phyloP scores from a whole-genome alignment of 1,140 invertebrate genomes.

The Dendrolimus punctatus region DNA sequence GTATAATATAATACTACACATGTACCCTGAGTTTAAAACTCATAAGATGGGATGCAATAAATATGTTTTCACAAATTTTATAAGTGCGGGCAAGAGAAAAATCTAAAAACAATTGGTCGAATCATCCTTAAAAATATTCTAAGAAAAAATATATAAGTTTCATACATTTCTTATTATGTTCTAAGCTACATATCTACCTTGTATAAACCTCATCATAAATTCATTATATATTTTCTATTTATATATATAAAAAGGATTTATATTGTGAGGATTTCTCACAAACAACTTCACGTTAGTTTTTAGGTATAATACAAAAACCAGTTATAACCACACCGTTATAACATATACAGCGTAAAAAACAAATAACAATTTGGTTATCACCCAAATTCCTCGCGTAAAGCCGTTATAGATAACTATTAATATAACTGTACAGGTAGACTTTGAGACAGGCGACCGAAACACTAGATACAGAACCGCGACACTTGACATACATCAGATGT shows the following conservation, averaged over 20 bases:
- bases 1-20: slow-evolving; percentile 40
- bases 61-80: slow-evolving; percentile 1
- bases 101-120: slow-evolving; percentile 52
- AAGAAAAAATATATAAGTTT: too few relatives aligned
- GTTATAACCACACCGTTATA: not conserved
- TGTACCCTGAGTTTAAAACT: slow-evolving; percentile 64
- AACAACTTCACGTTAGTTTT: not conserved
- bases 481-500: too few relatives aligned
- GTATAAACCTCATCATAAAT: slow-evolving; percentile 68
- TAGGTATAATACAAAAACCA: not conserved
- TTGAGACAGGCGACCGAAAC: too few relatives aligned
- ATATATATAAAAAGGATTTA: slow-evolving; percentile 17
- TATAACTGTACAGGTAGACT: too few relatives aligned
- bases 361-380: slow-evolving; percentile 62
- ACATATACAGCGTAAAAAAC: slow-evolving; percentile 2
- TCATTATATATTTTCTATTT: slow-evolving; percentile 34
- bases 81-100: slow-evolving; percentile 21
- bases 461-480: too few relatives aligned
- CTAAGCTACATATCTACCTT: slow-evolving; percentile 66
- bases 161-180: slow-evolving; percentile 24
- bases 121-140: slow-evolving; percentile 16
- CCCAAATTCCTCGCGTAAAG: slow-evolving; percentile 65
- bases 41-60: slow-evolving; percentile 46
- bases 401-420: slow-evolving; percentile 30
- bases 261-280: too few relatives aligned